Base-by-base conservation (phyloP, 2,113 vertebrate genomes). In the Mormoops blainvillei region DNA sequence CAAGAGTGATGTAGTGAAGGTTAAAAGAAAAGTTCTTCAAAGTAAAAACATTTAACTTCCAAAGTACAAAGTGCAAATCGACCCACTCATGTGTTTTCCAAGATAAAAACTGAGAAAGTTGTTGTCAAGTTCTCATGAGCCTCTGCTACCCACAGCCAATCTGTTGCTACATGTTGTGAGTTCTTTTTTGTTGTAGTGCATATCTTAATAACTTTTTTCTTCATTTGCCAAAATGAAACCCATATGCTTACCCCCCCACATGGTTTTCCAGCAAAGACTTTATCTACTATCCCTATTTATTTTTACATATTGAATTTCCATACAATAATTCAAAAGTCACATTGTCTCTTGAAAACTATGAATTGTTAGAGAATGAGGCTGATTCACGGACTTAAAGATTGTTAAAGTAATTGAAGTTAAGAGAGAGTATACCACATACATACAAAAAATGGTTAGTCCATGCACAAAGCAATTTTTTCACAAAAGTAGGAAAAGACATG, bases 131-230 rank as follows among this genome's bases (percentile, higher is more conserved):
- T 76, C 80, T 96, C 65, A 76, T 45, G 36, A 94, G 89, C 36
- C 65, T 94, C 61, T 94, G 48, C 96, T 96, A 92, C 96, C 95
- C 95, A 97, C 94, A 94, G 87, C 33, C 95, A 97, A 95, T 97
- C 95, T 98, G 97, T 73, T 94, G 89, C 67, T 93, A 87, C 93
- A 91, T 77, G 88, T 88, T 96, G 36, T 87, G 50, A 41, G 14
- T 85, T 96, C 36, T 81, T 95, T 91, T 89, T 86, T 89, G 74
- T 87, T 93, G 41, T 91, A 91, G 56, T 96, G 58, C 85, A 84
- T 84, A 45, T 87, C 70, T 93, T 96, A 93, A 94, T 92, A 76
- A 91, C 52, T 93, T 93, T 77, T 67, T 38, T n/a, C 50, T 92
- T 93, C 41, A 63, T 43, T 95, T 93, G 56, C 43, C 73, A 94